Conservation (phyloP, 1,140 invertebrate species). For the Drosophila ananassae region DNA sequence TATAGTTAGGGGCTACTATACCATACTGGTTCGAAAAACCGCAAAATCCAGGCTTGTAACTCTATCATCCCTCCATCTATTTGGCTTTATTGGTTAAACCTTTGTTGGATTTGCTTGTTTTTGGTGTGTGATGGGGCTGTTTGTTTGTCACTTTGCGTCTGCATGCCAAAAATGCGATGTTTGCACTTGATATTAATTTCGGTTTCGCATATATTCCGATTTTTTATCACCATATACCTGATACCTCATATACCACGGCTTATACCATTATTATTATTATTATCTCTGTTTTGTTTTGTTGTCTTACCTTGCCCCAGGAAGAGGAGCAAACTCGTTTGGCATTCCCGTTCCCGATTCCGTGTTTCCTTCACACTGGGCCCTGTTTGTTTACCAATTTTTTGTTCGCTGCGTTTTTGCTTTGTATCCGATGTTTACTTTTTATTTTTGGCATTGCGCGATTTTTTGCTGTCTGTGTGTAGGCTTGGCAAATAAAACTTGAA, state of each 20-base stretch:
- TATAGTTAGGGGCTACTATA: not conserved
- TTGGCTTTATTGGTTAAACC: slow-evolving; percentile 8
- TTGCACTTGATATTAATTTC: slow-evolving; percentile 50
- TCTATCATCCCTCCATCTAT: slow-evolving; percentile 12
- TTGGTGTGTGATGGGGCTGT: slow-evolving; percentile 12
- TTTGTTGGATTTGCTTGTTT: not conserved
- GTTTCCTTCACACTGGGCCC: slow-evolving; percentile 3
- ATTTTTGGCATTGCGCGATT: slow-evolving; percentile 53
- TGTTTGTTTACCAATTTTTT: slow-evolving; percentile 38
- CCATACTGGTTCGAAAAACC: slow-evolving; percentile 20
- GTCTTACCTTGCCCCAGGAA: slow-evolving; percentile 44
- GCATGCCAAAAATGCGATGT: slow-evolving; percentile 44
- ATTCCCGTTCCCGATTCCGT: slow-evolving; percentile 15
- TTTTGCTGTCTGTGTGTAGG: slow-evolving; percentile 20
- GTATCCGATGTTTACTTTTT: slow-evolving; percentile 29
- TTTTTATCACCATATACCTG: slow-evolving; percentile 4
- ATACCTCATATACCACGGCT: not conserved
- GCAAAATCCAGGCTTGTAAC: slow-evolving; percentile 39
- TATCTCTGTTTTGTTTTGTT: slow-evolving; percentile 7
- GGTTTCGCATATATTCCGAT: slow-evolving; percentile 27
- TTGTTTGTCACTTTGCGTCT: slow-evolving; percentile 50
- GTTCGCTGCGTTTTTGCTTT: slow-evolving; percentile 19
- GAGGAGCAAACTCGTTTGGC: slow-evolving; percentile 31
- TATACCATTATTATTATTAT: slow-evolving; percentile 19
- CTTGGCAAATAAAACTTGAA: slow-evolving; percentile 18